phyloP scores from a whole-genome alignment of 2,888 invertebrate species.

The Phengaris alcon region DNA sequence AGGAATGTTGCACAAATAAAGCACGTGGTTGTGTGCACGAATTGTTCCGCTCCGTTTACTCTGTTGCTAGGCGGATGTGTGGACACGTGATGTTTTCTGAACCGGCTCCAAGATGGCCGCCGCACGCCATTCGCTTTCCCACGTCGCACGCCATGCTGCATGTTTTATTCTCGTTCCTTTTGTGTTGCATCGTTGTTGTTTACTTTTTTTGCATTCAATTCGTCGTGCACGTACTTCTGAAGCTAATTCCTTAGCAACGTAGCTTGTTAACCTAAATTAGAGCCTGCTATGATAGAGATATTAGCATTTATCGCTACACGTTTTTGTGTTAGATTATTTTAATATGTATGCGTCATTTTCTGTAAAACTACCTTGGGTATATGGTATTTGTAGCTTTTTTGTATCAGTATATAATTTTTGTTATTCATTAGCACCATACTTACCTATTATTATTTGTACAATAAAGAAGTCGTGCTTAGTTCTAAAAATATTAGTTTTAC shows the following conservation, averaged over 20 bases:
- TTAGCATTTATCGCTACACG: neutral
- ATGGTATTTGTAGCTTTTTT: neutral
- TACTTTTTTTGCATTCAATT: constrained; percentile 52
- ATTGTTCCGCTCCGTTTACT: constrained; percentile 72
- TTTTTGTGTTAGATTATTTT: constrained; percentile 1
- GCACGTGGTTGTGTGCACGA: constrained; percentile 64
- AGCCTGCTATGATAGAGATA: neutral
- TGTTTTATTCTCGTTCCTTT: constrained; percentile 66
- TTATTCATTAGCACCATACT: neutral
- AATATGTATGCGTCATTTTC: constrained; percentile 7
- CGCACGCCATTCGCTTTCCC: constrained; percentile 75
- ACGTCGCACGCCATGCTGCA: constrained; percentile 67
- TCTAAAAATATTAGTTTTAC: neutral
- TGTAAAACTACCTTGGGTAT: neutral
- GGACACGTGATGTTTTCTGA: constrained; percentile 70
- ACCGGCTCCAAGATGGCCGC: constrained; percentile 72
- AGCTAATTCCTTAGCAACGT: constrained; percentile 32
- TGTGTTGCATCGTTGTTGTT: constrained; percentile 59
- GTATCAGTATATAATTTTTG: neutral
- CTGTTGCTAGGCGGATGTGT: constrained; percentile 73
- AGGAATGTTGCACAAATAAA: constrained; percentile 70
- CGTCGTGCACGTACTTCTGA: constrained; percentile 44
- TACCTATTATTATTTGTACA: neutral
- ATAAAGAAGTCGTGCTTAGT: neutral
- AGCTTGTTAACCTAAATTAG: constrained; percentile 15